Evolutionary conservation across 2,113 vertebrate species (phyloP).

Genomic region (Mystacornis crossleyi): DNA sequence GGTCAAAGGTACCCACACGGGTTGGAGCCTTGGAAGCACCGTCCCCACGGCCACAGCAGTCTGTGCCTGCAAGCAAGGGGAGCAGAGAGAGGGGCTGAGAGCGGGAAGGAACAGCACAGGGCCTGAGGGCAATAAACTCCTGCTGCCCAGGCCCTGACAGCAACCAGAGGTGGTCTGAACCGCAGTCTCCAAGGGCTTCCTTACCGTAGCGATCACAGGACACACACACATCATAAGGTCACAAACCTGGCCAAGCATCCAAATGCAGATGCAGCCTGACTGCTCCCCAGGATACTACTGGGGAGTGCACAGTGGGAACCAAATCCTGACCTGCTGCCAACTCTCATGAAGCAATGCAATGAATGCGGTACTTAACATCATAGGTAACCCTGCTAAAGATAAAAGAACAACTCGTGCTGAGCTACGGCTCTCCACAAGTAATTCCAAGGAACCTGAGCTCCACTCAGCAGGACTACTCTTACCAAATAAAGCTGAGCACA

Average conservation of each 20-base stretch:
- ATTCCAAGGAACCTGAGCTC: background rate
- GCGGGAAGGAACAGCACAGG: background rate
- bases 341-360: background rate
- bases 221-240: fast-evolving
- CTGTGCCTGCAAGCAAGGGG: background rate
- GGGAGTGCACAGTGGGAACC: background rate
- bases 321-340: background rate
- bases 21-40: background rate
- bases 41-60: fast-evolving
- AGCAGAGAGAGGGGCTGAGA: background rate
- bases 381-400: background rate
- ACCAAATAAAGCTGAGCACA: background rate
- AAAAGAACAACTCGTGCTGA: background rate
- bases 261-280: background rate
- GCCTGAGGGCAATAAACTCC: fast-evolving
- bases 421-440: background rate
- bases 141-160: fast-evolving
- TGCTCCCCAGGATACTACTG: background rate
- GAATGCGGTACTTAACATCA: background rate
- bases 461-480: background rate
- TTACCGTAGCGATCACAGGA: fast-evolving
- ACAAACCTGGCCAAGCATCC: background rate
- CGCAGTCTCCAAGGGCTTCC: fast-evolving
- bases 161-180: background rate
- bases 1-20: background rate